phyloP scores from a whole-genome alignment of 2,888 invertebrate species.

The Colostygia pectinataria region DNA sequence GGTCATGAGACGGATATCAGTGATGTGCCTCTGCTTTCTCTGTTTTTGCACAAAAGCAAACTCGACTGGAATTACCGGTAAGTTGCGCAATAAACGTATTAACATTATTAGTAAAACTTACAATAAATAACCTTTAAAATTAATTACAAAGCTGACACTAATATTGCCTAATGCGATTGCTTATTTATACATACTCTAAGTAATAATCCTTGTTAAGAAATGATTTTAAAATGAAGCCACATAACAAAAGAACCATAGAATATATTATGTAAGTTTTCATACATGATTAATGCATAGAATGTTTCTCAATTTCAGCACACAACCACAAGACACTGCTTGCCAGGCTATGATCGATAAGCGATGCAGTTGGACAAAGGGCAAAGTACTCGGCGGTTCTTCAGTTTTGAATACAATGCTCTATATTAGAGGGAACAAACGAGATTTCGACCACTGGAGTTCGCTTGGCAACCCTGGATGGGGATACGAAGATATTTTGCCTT shows the following conservation, averaged over 20 bases:
- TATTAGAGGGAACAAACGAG: slow-evolving; percentile 92
- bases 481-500: slow-evolving; percentile 90
- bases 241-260: slow-evolving; percentile 1
- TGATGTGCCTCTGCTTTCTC: slow-evolving; percentile 92
- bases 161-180: slow-evolving; percentile 13
- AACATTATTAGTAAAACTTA: neutral
- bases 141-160: slow-evolving; percentile 12
- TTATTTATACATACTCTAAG: neutral
- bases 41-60: slow-evolving; percentile 94
- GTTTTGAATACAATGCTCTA: slow-evolving; percentile 96
- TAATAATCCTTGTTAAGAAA: neutral
- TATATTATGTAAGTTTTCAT: neutral
- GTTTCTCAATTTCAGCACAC: slow-evolving; percentile 83
- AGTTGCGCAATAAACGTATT: slow-evolving; percentile 28
- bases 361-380: slow-evolving; percentile 95
- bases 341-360: slow-evolving; percentile 93
- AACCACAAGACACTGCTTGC: slow-evolving; percentile 92
- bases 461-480: slow-evolving; percentile 95
- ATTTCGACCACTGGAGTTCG: slow-evolving; percentile 94
- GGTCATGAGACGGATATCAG: slow-evolving; percentile 94
- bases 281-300: neutral
- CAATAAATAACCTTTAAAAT: neutral
- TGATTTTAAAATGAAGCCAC: slow-evolving; percentile 1
- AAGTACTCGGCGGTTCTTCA: slow-evolving; percentile 93
- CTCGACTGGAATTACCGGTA: slow-evolving; percentile 95